Evolutionary conservation across 2,113 vertebrate species (phyloP).

Genomic region (Thymallus thymallus): DNA sequence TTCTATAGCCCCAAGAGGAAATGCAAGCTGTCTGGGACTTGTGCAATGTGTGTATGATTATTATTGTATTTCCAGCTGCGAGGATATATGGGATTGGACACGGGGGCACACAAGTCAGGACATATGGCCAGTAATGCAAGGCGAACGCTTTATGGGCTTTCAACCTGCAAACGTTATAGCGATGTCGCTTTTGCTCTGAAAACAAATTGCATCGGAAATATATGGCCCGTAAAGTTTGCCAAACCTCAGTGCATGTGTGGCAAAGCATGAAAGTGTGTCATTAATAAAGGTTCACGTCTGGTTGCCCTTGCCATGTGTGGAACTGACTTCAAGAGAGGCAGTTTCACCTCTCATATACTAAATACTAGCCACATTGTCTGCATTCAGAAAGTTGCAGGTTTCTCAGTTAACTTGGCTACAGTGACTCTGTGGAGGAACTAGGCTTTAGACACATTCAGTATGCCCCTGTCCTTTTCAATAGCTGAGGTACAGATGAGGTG

Average conservation of each 20-base stretch:
- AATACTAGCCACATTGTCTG: too few species aligned
- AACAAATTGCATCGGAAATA: slow-evolving; percentile 78
- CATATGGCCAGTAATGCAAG: slow-evolving; percentile 57
- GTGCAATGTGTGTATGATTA: slow-evolving; percentile 1
- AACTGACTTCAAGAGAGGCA: slow-evolving; percentile 6
- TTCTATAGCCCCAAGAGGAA: too few species aligned
- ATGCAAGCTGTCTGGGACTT: background rate
- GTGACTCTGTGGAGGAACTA: too few species aligned
- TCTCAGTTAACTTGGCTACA: too few species aligned
- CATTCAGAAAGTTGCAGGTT: too few species aligned
- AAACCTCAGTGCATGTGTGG: slow-evolving; percentile 71
- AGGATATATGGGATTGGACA: background rate
- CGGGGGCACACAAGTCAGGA: slow-evolving; percentile 40
- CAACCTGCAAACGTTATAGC: slow-evolving; percentile 67
- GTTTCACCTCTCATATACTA: too few species aligned
- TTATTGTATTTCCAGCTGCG: slow-evolving; percentile 17
- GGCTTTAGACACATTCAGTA: too few species aligned
- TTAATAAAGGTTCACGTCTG: slow-evolving; percentile 46
- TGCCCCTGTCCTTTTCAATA: too few species aligned
- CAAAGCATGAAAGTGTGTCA: slow-evolving; percentile 60
- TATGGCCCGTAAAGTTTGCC: slow-evolving; percentile 73
- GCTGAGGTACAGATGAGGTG: too few species aligned
- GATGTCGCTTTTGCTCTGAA: slow-evolving; percentile 67
- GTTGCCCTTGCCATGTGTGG: slow-evolving; percentile 44
- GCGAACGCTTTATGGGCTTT: slow-evolving; percentile 61